Base-by-base conservation (phyloP, 1,140 invertebrate genomes). In the Hyphantria cunea region DNA sequence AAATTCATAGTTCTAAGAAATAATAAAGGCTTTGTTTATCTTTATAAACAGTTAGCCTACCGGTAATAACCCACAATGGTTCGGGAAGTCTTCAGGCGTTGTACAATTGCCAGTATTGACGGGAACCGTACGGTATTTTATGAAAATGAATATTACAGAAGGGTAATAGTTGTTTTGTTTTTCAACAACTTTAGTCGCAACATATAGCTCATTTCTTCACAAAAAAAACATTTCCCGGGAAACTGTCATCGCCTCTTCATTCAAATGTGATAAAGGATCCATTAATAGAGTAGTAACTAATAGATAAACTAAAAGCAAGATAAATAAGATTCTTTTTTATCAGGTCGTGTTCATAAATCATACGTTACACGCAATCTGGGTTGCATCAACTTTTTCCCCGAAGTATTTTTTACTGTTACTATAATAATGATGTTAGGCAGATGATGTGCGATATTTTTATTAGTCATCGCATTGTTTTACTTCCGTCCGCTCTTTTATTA, bases 71-170 rank as follows among this genome's bases (percentile, higher is more conserved):
- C 61, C 62, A 62, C 52, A 66, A 13, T 39, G 48, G 32, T 39
- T 41, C 65, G 42, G 60, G 54, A 49, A 68, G 67, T 60, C 75
- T 80, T 48, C 63, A 50, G 64, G 66, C 69, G 53, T 69, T 58
- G 33, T 48, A 51, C 54, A 69, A 78, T 76, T 68, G 65, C 72
- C 70, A 65, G 72, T 68, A 77, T 77, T 76, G 48, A 70, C 53
- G 39, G 41, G 54, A 62, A 44, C 63, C 44, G 15, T 51, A 48
- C 33, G 33, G 62, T 65, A 64, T 25, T 25, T 25, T 25, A 25
- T 25, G 5, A 5, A 25, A 1, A 25, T 25, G 17, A 25, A 5
- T 25, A 25, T 25, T 5, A 25, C 17, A 25, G 5, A 5, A 25
- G 17, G 17, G 2, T 25, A 25, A 25, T 25, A 25, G n/a, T n/a